Percentiles rank a stretch among this genome's conserved stretches.
Evolutionary conservation across 2,113 vertebrate genomes (phyloP).

Genomic region (Camelus dromedarius): DNA sequence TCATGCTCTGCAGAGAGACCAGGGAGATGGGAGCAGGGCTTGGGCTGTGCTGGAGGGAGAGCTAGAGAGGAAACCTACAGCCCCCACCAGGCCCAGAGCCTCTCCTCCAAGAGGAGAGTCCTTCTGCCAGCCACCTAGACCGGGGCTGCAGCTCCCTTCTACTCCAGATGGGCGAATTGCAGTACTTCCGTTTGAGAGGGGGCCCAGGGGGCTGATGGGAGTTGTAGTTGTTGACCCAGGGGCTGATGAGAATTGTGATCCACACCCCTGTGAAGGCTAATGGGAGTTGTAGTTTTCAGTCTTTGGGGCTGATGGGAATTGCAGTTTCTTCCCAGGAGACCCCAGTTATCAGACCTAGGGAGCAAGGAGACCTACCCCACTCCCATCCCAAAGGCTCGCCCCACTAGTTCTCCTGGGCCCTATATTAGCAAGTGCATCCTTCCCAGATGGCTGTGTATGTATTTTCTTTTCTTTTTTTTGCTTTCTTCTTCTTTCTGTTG

Average conservation of each 20-base stretch:
- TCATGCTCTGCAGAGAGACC: background rate
- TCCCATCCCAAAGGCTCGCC: background rate
- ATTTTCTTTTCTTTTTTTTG: slow-evolving; percentile 85
- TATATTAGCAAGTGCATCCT: slow-evolving; percentile 63
- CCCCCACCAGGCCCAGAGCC: background rate
- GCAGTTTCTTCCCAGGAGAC: slow-evolving; percentile 50
- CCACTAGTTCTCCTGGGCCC: slow-evolving; percentile 65
- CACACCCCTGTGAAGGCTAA: background rate
- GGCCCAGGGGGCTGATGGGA: slow-evolving; percentile 53
- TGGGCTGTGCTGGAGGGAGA: background rate
- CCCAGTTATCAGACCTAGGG: slow-evolving; percentile 31
- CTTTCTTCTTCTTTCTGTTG: slow-evolving; percentile 84
- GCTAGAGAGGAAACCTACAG: background rate
- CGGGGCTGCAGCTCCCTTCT: background rate
- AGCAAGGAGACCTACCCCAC: background rate
- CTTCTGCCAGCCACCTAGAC: background rate
- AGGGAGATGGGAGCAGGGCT: background rate
- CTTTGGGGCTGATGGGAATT: slow-evolving; percentile 60
- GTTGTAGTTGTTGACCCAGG: slow-evolving; percentile 32
- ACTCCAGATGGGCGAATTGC: background rate
- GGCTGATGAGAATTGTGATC: slow-evolving; percentile 58
- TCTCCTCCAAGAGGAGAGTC: background rate
- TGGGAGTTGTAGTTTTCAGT: slow-evolving; percentile 69
- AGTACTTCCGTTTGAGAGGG: background rate
- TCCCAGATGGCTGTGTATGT: slow-evolving; percentile 82